These are phyloP conservation scores for Adela reaumurella DNA, from an alignment of 2,888 invertebrate genomes.

Conservation along the genomic window DNA sequence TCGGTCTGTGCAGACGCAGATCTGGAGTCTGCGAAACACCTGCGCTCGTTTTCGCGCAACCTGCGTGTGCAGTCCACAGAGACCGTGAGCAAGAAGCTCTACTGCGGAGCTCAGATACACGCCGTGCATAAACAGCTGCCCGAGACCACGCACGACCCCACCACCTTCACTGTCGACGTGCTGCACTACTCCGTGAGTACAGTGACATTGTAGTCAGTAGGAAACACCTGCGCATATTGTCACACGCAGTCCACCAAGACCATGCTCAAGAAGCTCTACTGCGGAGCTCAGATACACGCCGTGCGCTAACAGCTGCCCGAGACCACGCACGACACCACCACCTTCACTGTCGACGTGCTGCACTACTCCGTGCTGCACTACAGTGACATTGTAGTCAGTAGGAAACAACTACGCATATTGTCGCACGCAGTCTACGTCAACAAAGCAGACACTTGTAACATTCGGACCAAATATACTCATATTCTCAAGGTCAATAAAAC, in stretches of 20 bases:
- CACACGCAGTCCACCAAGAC: constrained; percentile 5
- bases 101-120: constrained; percentile 5
- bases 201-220: too few species aligned
- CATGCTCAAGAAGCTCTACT: constrained; percentile 10
- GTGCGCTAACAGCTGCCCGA: constrained; percentile 18
- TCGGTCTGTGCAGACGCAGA: background rate
- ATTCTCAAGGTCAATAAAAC: too few species aligned
- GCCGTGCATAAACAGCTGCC: constrained; percentile 18
- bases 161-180: constrained; percentile 34
- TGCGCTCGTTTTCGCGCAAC: constrained; percentile 18
- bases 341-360: constrained; percentile 32
- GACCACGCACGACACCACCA: constrained; percentile 9
- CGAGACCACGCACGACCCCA: constrained; percentile 25
- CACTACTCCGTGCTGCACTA: constrained; percentile 31
- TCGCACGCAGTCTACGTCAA: constrained; percentile 7
- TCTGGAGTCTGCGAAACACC: constrained; percentile 9
- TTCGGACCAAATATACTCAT: too few species aligned
- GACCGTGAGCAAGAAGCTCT: constrained; percentile 9
- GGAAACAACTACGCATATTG: constrained; percentile 16
- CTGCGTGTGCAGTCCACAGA: constrained; percentile 7
- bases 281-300: background rate
- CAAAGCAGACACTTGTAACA: too few species aligned
- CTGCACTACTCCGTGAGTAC: constrained; percentile 29
- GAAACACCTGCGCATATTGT: constrained; percentile 16
- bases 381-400: too few species aligned